Evolutionary conservation across 2,797 vertebrate species (phyloP).

Genomic region (Microhierax caerulescens): DNA sequence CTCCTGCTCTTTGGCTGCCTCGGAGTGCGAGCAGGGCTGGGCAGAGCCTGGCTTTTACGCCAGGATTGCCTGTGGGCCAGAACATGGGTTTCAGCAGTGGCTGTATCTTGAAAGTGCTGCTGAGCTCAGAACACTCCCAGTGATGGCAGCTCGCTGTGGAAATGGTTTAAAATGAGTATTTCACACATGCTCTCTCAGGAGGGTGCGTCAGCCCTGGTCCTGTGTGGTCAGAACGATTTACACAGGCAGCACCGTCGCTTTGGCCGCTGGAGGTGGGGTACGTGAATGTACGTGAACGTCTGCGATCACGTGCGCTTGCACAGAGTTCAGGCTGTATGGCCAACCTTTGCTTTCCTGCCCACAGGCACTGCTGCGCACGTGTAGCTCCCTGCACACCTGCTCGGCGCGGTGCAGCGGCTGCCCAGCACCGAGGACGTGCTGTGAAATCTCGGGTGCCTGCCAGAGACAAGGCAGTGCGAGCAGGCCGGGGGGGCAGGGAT

Average conservation of each 20-base stretch:
- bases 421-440: neutral
- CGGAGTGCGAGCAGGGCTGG: neutral
- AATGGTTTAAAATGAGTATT: neutral
- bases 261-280: neutral
- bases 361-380: neutral
- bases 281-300: neutral
- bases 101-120: neutral
- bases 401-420: neutral
- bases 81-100: neutral
- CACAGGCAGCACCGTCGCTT: neutral
- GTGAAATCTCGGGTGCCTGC: neutral
- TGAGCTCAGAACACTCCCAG: neutral
- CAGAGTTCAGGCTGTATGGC: neutral
- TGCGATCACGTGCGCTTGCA: rapidly evolving
- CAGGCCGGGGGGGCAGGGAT: neutral
- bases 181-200: neutral
- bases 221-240: neutral
- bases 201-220: neutral
- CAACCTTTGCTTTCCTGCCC: neutral
- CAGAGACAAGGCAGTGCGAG: neutral
- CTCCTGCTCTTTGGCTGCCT: neutral
- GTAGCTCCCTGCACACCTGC: neutral
- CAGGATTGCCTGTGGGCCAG: neutral
- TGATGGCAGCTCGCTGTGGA: neutral
- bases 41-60: neutral